A percentile compares a stretch with the other conserved stretches of the same genome.
phyloP scores from a whole-genome alignment of 2,797 vertebrate genomes.

The Manis javanica region DNA sequence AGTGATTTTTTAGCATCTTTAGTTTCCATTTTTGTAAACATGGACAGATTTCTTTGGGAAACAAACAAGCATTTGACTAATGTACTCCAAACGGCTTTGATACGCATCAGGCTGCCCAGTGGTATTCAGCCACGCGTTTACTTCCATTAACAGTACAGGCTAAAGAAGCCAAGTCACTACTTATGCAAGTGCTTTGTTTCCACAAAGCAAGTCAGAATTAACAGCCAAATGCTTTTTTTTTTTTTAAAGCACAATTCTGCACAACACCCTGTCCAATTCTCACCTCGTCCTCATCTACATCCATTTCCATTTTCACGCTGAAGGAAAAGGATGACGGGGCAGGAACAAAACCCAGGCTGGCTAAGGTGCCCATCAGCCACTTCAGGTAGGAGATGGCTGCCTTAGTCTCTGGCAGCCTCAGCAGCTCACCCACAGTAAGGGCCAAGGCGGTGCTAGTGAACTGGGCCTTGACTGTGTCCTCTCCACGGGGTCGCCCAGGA shows the following conservation, averaged over 20 bases:
- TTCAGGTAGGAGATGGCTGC: background rate
- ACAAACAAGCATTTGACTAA: background rate
- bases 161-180: background rate
- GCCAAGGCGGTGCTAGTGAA: background rate
- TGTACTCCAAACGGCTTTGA: background rate
- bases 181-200: background rate
- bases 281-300: background rate
- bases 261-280: background rate
- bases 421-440: background rate
- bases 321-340: background rate
- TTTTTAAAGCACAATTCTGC: background rate
- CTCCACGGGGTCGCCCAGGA: background rate
- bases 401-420: too few species aligned
- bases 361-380: background rate
- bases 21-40: conserved; percentile 15
- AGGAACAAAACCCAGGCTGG: background rate
- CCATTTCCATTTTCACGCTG: background rate
- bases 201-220: background rate
- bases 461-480: background rate
- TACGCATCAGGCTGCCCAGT: background rate
- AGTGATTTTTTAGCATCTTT: conserved; percentile 2
- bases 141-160: background rate
- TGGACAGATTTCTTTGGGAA: background rate
- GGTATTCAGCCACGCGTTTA: background rate
- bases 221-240: background rate